Conservation (phyloP, 2,113 vertebrate species). For the Patagioenas fasciata region DNA sequence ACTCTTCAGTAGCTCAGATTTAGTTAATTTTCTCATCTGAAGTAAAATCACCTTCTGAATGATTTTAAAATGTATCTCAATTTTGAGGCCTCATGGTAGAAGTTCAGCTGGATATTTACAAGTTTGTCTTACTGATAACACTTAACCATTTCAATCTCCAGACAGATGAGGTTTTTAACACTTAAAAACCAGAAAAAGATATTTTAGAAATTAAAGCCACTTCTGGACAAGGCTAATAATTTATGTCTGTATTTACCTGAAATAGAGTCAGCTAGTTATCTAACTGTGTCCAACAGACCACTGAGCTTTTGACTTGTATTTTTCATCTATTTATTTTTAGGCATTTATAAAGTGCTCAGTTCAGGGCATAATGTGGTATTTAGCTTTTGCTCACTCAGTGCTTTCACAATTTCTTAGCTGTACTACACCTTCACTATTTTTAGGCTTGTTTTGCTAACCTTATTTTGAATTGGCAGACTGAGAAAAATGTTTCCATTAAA, state of each 20-base stretch:
- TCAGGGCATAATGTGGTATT: neutral
- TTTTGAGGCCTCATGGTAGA: neutral
- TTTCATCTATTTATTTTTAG: neutral
- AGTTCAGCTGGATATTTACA: neutral
- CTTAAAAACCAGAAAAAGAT: neutral
- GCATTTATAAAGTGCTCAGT: neutral
- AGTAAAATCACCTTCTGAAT: neutral
- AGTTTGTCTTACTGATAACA: neutral
- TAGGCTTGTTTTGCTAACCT: conserved; percentile 43
- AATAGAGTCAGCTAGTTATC: neutral
- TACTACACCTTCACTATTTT: conserved; percentile 39
- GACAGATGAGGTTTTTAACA: neutral
- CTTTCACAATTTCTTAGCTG: conserved; percentile 8
- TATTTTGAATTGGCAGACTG: conserved; percentile 27
- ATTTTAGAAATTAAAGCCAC: neutral
- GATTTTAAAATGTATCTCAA: neutral
- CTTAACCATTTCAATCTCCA: neutral
- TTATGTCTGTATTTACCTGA: neutral
- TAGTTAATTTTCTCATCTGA: neutral
- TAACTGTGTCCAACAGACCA: neutral
- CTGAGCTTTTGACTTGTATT: neutral
- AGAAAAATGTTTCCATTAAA: conserved; percentile 29
- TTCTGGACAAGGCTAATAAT: neutral
- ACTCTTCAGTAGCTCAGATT: neutral
- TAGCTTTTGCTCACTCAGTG: neutral